Percentiles rank a stretch among this genome's conserved stretches.
Conservation (phyloP, 2,113 vertebrate genomes). For the Vulpes lagopus region DNA sequence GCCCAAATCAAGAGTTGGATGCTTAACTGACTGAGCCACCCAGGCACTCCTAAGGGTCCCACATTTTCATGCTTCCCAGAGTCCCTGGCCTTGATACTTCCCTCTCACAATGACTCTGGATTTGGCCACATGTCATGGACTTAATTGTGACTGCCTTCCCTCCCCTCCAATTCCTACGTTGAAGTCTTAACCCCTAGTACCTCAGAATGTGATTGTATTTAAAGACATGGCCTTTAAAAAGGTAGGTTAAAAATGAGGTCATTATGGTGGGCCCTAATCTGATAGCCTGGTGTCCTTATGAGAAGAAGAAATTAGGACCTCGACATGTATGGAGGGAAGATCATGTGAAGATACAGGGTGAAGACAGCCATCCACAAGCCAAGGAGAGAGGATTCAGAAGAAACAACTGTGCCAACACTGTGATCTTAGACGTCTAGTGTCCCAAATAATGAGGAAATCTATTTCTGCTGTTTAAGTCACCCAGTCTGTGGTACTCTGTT, state of each 20-base stretch:
- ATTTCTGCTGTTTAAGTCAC: background rate
- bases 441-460: background rate
- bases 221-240: background rate
- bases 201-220: background rate
- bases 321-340: background rate
- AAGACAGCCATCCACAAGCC: background rate
- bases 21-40: too few species aligned
- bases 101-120: background rate
- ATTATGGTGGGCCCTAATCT: background rate
- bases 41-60: too few species aligned
- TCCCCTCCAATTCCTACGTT: background rate
- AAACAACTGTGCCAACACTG: background rate
- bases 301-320: background rate
- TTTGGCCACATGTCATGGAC: background rate
- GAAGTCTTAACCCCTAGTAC: background rate
- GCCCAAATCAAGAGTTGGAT: too few species aligned
- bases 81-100: background rate
- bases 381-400: background rate
- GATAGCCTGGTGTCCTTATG: background rate
- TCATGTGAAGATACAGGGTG: background rate
- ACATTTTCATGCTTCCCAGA: background rate
- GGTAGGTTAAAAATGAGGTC: background rate
- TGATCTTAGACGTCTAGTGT: background rate
- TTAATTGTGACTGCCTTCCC: background rate
- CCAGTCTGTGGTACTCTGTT: background rate